A percentile compares a stretch with the other conserved stretches of the same genome.
phyloP scores from a whole-genome alignment of 1,140 invertebrate genomes.

The Argopecten irradians region DNA sequence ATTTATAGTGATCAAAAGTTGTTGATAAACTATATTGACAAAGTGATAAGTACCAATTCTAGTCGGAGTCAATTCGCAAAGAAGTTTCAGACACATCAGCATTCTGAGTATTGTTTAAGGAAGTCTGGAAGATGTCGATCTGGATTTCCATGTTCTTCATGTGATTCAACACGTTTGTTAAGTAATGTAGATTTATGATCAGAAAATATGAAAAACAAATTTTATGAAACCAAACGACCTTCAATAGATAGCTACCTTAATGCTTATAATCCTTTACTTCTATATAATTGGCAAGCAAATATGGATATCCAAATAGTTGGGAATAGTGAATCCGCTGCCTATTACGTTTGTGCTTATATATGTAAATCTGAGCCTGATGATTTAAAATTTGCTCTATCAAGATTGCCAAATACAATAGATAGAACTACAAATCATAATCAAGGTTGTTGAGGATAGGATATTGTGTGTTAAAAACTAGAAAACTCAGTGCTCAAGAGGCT shows the following conservation, averaged over 20 bases:
- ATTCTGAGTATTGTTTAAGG: slow-evolving; percentile 40
- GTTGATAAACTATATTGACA: slow-evolving; percentile 45
- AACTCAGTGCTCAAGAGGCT: slow-evolving; percentile 53
- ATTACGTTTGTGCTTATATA: slow-evolving; percentile 58
- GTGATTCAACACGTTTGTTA: slow-evolving; percentile 34
- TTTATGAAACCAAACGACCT: slow-evolving; percentile 46
- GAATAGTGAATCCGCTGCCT: slow-evolving; percentile 56
- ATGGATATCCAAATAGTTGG: slow-evolving; percentile 55
- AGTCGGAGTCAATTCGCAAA: slow-evolving; percentile 34
- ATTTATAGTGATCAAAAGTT: slow-evolving; percentile 29
- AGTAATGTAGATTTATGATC: slow-evolving; percentile 35
- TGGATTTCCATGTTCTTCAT: slow-evolving; percentile 47
- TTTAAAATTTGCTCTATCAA: slow-evolving; percentile 41
- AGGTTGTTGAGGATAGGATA: slow-evolving; percentile 44
- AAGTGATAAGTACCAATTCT: slow-evolving; percentile 40
- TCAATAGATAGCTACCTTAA: slow-evolving; percentile 41
- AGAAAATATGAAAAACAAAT: slow-evolving; percentile 41
- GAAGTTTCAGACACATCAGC: slow-evolving; percentile 49
- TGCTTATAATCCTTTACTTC: slow-evolving; percentile 49
- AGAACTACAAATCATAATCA: slow-evolving; percentile 35
- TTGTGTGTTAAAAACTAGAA: slow-evolving; percentile 46
- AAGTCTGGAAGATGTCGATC: slow-evolving; percentile 47
- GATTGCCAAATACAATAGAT: slow-evolving; percentile 37
- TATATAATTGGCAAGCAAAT: slow-evolving; percentile 54
- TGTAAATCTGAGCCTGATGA: slow-evolving; percentile 59